phyloP scores from a whole-genome alignment of 2,888 invertebrate species.

The Agriotes lineatus region DNA sequence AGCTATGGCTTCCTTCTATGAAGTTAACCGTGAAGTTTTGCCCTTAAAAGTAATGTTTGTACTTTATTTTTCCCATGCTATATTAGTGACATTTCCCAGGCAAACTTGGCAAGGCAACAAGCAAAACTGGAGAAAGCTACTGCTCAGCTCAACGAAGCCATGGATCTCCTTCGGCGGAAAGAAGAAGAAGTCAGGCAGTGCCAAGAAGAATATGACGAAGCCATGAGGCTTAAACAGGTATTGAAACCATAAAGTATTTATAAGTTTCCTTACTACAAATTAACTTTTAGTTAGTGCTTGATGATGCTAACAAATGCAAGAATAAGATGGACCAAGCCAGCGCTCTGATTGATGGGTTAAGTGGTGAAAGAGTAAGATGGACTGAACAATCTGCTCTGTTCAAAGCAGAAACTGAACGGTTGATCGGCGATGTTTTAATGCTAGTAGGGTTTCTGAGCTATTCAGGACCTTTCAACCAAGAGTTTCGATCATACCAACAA shows the following conservation, averaged over 20 bases:
- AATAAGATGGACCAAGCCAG: conserved; percentile 91
- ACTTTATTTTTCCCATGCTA: neutral
- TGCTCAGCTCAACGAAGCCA: conserved; percentile 70
- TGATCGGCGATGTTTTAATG: conserved; percentile 86
- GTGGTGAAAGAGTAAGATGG: conserved; percentile 89
- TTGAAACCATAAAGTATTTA: neutral
- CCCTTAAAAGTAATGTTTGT: conserved; percentile 76
- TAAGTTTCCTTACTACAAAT: neutral
- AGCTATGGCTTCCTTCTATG: conserved; percentile 86
- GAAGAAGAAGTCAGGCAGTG: conserved; percentile 75
- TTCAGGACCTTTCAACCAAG: conserved; percentile 92
- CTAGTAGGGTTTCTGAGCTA: conserved; percentile 89
- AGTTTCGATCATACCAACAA: conserved; percentile 78
- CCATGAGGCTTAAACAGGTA: conserved; percentile 79
- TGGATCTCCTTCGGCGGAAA: conserved; percentile 74
- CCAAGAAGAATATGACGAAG: conserved; percentile 80
- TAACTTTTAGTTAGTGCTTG: conserved; percentile 70
- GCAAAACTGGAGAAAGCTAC: conserved; percentile 72
- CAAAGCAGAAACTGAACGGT: conserved; percentile 84
- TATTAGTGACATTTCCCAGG: conserved; percentile 28
- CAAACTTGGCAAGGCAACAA: conserved; percentile 83
- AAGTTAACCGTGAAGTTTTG: conserved; percentile 88
- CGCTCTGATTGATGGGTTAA: conserved; percentile 86
- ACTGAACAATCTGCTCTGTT: conserved; percentile 87
- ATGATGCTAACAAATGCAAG: conserved; percentile 84